These are phyloP conservation scores for Chascanopsetta lugubris DNA, from an alignment of 2,113 vertebrate species.

Conservation along the genomic window DNA sequence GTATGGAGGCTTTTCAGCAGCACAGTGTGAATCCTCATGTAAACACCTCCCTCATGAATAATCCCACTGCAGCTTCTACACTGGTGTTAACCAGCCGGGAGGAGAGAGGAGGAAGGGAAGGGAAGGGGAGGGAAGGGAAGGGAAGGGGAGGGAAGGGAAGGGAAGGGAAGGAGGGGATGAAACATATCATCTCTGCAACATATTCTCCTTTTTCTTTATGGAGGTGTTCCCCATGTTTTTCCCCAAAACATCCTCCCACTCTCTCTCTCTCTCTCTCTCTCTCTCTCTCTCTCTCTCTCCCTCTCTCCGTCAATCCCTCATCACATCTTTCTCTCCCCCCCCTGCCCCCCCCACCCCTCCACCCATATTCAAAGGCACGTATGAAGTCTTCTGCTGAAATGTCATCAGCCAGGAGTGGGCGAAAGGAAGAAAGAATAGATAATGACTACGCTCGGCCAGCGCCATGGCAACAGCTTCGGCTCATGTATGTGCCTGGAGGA, in stretches of 20 bases:
- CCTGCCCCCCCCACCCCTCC: not conserved
- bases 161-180: too few species aligned
- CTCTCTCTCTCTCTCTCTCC: not conserved
- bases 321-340: not conserved
- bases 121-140: too few species aligned
- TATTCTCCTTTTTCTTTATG: not conserved
- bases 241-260: not conserved
- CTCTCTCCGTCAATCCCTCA: too few species aligned
- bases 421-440: constrained; percentile 52
- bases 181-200: too few species aligned
- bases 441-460: constrained; percentile 65
- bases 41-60: not conserved
- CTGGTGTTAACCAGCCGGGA: not conserved
- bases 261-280: not conserved
- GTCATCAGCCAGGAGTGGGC: constrained; percentile 61
- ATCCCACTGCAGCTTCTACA: not conserved
- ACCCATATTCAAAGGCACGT: constrained; percentile 32
- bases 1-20: not conserved
- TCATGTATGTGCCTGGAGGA: constrained; percentile 27
- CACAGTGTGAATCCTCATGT: not conserved
- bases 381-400: constrained; percentile 55
- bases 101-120: too few species aligned
- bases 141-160: too few species aligned
- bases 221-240: not conserved
- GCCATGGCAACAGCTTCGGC: constrained; percentile 75